Conservation (phyloP, 2,888 invertebrate genomes). For the Mamestra brassicae region DNA sequence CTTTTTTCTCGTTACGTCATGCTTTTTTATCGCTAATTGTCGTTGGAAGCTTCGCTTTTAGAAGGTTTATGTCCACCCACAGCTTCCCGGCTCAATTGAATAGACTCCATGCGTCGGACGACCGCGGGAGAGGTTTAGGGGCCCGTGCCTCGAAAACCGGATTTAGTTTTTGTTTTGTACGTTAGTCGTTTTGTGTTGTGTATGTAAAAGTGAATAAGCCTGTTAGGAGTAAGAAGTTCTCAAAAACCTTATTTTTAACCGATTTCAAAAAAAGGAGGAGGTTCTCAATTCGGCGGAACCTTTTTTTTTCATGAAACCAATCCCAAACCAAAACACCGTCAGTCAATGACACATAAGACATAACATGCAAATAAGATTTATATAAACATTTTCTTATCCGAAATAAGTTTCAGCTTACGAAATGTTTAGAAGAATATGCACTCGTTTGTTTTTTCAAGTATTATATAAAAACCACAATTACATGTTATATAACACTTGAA, state of each 20-base stretch:
- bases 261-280: no score
- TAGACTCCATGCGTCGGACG: constrained; percentile 36
- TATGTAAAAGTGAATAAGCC: background rate
- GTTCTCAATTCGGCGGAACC: no score
- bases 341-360: no score
- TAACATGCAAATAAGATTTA: background rate
- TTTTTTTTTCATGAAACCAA: no score
- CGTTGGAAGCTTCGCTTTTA: constrained; percentile 44
- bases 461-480: no score
- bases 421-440: no score
- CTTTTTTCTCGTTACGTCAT: constrained; percentile 41
- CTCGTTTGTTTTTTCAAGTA: no score
- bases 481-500: no score
- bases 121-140: constrained; percentile 38
- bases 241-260: no score
- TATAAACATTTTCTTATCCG: background rate
- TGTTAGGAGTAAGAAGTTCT: background rate
- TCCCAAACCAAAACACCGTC: no score
- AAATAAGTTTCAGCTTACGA: no score
- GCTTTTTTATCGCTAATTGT: constrained; percentile 55
- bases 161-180: background rate
- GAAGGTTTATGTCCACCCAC: constrained; percentile 55
- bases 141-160: constrained; percentile 15
- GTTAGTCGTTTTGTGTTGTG: background rate
- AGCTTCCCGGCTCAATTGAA: constrained; percentile 47